phyloP scores from a whole-genome alignment of 2,113 vertebrate genomes.

The Cynoglossus semilaevis region DNA sequence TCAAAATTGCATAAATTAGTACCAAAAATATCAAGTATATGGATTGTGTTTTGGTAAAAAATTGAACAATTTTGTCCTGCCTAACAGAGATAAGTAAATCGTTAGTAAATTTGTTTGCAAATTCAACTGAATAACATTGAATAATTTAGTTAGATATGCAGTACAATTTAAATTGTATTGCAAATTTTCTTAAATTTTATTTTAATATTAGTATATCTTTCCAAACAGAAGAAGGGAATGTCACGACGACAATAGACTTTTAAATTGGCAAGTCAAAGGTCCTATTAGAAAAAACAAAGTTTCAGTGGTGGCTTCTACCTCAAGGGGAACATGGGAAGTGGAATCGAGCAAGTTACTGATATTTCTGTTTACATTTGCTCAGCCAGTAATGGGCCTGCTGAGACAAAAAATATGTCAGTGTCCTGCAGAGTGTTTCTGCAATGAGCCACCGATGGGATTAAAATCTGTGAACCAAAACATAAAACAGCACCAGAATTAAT shows the following conservation, averaged over 20 bases:
- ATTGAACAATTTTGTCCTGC: too few relatives aligned
- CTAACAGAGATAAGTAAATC: too few relatives aligned
- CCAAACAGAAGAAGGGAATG: neutral
- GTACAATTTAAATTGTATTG: too few relatives aligned
- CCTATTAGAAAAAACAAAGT: neutral
- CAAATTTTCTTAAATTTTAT: too few relatives aligned
- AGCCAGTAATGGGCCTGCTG: constrained; percentile 3
- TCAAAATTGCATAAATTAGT: too few relatives aligned
- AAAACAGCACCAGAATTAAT: constrained; percentile 4
- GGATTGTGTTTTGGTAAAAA: too few relatives aligned
- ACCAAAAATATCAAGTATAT: too few relatives aligned
- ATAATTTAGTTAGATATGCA: too few relatives aligned
- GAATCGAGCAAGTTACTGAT: constrained; percentile 10
- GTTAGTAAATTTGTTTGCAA: too few relatives aligned
- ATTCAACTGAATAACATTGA: too few relatives aligned
- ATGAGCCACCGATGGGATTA: constrained; percentile 4
- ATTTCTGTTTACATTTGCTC: constrained; percentile 4
- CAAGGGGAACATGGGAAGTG: neutral
- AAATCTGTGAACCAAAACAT: constrained; percentile 32
- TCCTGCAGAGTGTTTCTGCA: constrained; percentile 18
- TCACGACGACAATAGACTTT: constrained; percentile 1
- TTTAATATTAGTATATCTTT: neutral
- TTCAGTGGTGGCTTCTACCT: constrained; percentile 1
- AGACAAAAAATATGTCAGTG: neutral
- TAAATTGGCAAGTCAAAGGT: neutral